Evolutionary conservation across 2,113 vertebrate species (phyloP), one percentile per base, ranked within the genome.

Genomic region (Bungarus multicinctus): DNA sequence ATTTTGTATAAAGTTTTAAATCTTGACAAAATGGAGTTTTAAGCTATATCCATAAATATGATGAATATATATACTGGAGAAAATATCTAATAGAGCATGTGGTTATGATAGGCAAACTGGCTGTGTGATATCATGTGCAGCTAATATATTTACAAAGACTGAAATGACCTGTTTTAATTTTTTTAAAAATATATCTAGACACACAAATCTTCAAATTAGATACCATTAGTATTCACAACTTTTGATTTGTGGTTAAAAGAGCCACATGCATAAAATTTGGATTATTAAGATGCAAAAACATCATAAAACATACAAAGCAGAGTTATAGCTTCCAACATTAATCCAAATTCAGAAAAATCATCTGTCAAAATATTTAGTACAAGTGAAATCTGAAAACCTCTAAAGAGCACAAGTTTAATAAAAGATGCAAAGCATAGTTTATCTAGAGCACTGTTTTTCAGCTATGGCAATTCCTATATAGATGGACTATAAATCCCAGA

Each of bases 1-100:
- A 96, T 91, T 94, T 85, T 43, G 55, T 18, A 97, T 85, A 8
- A 94, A 47, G 90, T 69, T 94, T 57, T 94, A 94, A 95, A 92
- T 95, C 94, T 96, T 95, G 95, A 96, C 96, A 96, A 60, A 92
- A 96, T 86, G 16, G 25, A 52, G 91, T 60, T 94, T 94, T 86
- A 50, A 85, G 52, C 89, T 57, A 95, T 94, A 92, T 0, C 22
- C 2, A 87, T 88, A 2, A 55, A 64, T 57, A 90, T 88, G 39
- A 94, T 11, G 85, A n/a, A n/a, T 53, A 64, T 93, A 93, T 94
- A 87, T 87, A 92, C 39, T 64, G 94, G 52, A 90, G 86, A 94
- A 94, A 87, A 91, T 11, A 91, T 60, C 87, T 96, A 96, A 30
- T 93, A 92, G 93, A 95, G 92, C 34, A 93, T 23, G 93, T 81